Conservation (phyloP, 2,888 invertebrate genomes). For the Erebia ligea region DNA sequence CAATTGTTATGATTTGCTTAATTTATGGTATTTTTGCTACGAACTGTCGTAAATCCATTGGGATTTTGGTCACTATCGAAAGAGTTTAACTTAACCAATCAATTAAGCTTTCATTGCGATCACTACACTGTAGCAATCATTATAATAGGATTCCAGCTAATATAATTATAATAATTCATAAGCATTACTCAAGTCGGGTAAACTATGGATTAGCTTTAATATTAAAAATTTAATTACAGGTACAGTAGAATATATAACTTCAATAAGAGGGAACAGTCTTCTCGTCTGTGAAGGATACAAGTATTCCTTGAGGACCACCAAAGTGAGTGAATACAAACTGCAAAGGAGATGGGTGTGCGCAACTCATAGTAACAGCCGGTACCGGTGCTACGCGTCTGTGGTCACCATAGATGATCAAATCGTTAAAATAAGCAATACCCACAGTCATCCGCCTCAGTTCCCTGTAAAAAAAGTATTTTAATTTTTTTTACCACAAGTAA, state of each 20-base stretch:
- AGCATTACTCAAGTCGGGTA: not conserved
- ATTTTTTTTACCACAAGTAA: no score
- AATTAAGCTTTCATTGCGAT: no score
- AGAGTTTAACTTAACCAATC: no score
- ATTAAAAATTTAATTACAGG: not conserved
- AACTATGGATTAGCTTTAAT: not conserved
- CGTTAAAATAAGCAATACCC: conserved; percentile 24
- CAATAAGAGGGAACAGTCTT: conserved; percentile 29
- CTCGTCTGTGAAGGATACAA: conserved; percentile 35
- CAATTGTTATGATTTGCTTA: no score
- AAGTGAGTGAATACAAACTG: not conserved
- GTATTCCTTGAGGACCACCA: conserved; percentile 38
- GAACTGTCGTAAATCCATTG: no score
- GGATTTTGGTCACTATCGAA: no score
- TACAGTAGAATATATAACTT: conserved; percentile 9
- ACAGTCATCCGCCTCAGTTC: conserved; percentile 32
- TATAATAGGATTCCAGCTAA: no score
- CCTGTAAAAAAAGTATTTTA: not conserved
- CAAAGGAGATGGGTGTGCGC: conserved; percentile 56
- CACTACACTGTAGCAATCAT: no score
- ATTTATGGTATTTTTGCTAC: no score
- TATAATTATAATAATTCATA: no score
- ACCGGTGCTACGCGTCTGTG: conserved; percentile 51
- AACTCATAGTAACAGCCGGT: conserved; percentile 53
- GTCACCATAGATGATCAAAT: conserved; percentile 49